Evolutionary conservation across 2,797 vertebrate species (phyloP).

Genomic region (Micrastur ruficollis): DNA sequence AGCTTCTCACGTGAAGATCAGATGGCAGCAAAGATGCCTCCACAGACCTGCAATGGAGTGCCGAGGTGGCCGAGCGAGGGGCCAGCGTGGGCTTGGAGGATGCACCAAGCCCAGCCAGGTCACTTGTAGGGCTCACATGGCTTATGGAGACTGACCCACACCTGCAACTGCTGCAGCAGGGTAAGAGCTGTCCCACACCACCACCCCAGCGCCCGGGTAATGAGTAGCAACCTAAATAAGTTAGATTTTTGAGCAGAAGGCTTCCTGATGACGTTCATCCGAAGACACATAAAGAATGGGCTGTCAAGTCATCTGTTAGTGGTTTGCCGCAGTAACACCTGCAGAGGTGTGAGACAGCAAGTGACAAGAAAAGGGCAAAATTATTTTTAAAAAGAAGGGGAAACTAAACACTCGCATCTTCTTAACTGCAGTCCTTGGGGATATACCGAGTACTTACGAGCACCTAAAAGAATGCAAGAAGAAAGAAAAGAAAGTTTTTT

Average conservation of each 20-base stretch:
- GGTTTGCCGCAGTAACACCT: neutral
- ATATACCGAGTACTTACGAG: neutral
- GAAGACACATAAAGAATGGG: neutral
- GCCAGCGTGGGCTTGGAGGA: rapidly evolving
- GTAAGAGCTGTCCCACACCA: neutral
- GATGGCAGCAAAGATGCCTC: neutral
- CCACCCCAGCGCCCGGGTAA: neutral
- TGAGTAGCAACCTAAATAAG: neutral
- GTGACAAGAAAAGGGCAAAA: neutral
- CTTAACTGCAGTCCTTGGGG: neutral
- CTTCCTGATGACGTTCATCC: neutral
- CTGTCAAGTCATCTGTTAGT: neutral
- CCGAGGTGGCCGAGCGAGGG: rapidly evolving
- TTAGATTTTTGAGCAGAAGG: neutral
- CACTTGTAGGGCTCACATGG: neutral
- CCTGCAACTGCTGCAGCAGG: rapidly evolving
- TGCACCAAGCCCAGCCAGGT: neutral
- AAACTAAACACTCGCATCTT: neutral
- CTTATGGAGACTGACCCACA: neutral
- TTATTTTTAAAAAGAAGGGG: neutral
- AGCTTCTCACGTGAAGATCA: neutral
- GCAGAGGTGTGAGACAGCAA: neutral
- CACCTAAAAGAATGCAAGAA: neutral
- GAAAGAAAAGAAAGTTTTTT: neutral
- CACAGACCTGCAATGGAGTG: neutral